phyloP scores from a whole-genome alignment of 2,113 vertebrate genomes.

The Leptosomus discolor region DNA sequence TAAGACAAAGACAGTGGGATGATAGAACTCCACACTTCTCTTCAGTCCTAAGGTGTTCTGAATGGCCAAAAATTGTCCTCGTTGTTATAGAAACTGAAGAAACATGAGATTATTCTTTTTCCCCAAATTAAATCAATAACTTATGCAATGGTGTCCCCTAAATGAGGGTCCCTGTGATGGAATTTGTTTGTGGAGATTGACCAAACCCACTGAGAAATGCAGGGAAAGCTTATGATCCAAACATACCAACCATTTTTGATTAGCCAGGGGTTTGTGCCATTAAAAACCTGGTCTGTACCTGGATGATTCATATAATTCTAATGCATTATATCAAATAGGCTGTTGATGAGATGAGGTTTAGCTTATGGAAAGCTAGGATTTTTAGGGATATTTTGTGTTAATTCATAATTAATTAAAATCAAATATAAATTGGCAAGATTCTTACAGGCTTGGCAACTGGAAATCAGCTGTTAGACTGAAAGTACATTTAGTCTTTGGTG shows the following conservation, averaged over 20 bases:
- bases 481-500: not conserved
- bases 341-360: not conserved
- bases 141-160: not conserved
- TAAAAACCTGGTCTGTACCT: not conserved
- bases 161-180: not conserved
- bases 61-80: not conserved
- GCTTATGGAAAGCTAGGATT: not conserved
- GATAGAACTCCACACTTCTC: not conserved
- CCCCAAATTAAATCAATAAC: not conserved
- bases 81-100: not conserved
- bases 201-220: not conserved
- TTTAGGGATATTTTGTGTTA: not conserved
- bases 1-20: not conserved
- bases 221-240: not conserved
- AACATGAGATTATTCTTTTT: not conserved
- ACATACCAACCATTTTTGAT: not conserved
- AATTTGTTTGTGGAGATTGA: not conserved
- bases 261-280: not conserved
- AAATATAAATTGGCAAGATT: not conserved
- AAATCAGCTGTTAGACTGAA: conserved; percentile 15
- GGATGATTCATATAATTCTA: not conserved
- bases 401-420: not conserved
- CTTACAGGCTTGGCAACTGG: not conserved
- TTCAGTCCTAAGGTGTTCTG: not conserved
- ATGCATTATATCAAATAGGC: not conserved